phyloP scores from a whole-genome alignment of 2,797 vertebrate species.

The Bryconaethiops microstoma region DNA sequence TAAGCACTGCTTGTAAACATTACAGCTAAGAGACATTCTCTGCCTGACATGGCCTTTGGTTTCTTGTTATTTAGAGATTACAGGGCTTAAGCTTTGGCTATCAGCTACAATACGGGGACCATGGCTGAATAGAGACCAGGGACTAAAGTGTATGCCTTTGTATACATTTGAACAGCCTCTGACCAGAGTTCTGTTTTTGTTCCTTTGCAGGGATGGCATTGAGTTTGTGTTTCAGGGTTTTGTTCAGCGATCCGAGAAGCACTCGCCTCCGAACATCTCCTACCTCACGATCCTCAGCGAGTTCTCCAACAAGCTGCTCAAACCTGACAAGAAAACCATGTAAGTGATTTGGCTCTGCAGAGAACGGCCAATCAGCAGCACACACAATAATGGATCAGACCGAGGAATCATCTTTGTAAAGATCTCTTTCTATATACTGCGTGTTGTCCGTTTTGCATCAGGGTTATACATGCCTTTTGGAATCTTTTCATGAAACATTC shows the following conservation, averaged over 20 bases:
- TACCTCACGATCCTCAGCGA: slow-evolving; percentile 88
- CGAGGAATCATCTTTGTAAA: background rate
- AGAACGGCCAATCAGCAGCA: background rate
- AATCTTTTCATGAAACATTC: background rate
- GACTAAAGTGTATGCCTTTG: background rate
- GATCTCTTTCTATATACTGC: background rate
- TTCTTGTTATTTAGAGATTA: no score
- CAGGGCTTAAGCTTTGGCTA: background rate
- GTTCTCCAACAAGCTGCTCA: slow-evolving; percentile 90
- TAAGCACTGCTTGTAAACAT: background rate
- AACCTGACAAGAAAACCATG: slow-evolving; percentile 89
- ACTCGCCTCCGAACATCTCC: slow-evolving; percentile 79
- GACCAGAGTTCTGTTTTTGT: slow-evolving; percentile 20
- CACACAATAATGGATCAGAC: background rate
- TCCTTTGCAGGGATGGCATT: slow-evolving; percentile 81
- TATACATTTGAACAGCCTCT: background rate
- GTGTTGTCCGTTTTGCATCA: background rate
- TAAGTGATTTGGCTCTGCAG: slow-evolving; percentile 68
- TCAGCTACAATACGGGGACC: no score
- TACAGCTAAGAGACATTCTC: no score
- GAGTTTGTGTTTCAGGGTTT: slow-evolving; percentile 89
- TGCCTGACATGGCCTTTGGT: no score
- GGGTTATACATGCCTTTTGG: background rate
- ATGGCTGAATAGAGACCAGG: no score
- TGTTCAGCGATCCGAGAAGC: slow-evolving; percentile 69